Evolutionary conservation across 2,113 vertebrate species (phyloP).

Genomic region (Herpetotheres cachinnans): DNA sequence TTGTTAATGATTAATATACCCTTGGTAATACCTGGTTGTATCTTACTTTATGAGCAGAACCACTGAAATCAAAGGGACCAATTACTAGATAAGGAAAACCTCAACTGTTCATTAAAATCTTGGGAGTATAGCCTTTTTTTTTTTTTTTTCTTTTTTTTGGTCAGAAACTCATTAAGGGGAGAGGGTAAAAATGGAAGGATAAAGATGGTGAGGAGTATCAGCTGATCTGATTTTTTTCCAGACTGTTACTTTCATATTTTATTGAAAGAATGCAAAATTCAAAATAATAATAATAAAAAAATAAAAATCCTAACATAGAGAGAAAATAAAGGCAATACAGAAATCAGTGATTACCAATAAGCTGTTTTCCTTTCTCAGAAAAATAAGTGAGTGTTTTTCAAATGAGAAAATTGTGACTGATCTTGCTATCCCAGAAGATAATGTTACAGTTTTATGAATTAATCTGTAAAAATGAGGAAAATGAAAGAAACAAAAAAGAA

Average conservation of each 20-base stretch:
- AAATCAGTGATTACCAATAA: neutral
- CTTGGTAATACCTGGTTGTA: conserved; percentile 8
- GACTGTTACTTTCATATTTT: neutral
- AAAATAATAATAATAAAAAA: neutral
- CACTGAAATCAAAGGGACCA: conserved; percentile 20
- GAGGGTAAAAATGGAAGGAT: neutral
- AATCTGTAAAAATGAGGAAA: neutral
- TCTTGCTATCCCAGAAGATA: neutral
- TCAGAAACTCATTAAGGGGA: neutral
- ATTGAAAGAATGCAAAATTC: neutral
- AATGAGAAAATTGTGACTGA: neutral
- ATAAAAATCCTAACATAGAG: neutral
- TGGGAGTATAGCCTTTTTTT: neutral
- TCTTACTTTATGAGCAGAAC: neutral
- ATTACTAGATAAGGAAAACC: conserved; percentile 22
- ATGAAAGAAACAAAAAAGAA: neutral
- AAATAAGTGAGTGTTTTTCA: neutral
- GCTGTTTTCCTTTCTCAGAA: neutral
- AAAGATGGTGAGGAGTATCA: neutral
- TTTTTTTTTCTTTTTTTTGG: neutral
- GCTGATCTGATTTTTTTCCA: neutral
- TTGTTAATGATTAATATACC: conserved; percentile 23
- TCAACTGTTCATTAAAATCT: neutral
- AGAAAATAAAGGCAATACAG: neutral
- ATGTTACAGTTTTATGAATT: neutral